Evolutionary conservation across 2,797 vertebrate genomes (phyloP).

Genomic region (Emydoidea blandingii): DNA sequence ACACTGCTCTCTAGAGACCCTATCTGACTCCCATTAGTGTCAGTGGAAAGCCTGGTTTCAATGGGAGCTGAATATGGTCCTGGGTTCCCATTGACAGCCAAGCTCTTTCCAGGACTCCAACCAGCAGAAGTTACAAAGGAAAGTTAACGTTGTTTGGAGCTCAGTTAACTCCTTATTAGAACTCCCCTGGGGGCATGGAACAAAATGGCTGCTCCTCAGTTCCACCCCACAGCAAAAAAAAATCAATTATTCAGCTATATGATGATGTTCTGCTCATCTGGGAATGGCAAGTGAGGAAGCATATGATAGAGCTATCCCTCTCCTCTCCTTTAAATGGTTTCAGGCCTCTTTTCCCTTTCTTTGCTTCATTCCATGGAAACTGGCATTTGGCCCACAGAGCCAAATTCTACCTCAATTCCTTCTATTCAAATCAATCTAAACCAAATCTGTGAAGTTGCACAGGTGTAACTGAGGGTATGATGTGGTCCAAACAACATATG

Average conservation of each 20-base stretch:
- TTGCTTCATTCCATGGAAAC: neutral
- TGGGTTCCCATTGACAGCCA: neutral
- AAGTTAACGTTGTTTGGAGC: neutral
- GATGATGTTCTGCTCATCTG: neutral
- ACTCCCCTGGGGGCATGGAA: neutral
- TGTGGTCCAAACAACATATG: neutral
- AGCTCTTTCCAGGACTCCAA: neutral
- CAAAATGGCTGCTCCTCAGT: neutral
- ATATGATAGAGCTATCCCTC: neutral
- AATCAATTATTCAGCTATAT: neutral
- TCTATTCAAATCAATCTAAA: neutral
- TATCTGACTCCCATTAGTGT: neutral
- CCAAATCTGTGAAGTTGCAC: accelerated
- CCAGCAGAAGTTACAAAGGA: neutral
- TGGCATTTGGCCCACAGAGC: neutral
- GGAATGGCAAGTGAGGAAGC: neutral
- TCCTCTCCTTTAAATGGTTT: neutral
- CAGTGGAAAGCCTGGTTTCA: neutral
- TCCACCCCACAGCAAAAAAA: too few relatives aligned
- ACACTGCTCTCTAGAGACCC: neutral
- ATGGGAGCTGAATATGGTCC: neutral
- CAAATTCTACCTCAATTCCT: neutral
- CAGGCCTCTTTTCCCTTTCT: neutral
- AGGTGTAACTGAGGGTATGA: neutral
- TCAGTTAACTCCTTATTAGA: neutral